Evolutionary conservation across 2,113 vertebrate species (phyloP).

Genomic region (Cyprinodon tularosa): DNA sequence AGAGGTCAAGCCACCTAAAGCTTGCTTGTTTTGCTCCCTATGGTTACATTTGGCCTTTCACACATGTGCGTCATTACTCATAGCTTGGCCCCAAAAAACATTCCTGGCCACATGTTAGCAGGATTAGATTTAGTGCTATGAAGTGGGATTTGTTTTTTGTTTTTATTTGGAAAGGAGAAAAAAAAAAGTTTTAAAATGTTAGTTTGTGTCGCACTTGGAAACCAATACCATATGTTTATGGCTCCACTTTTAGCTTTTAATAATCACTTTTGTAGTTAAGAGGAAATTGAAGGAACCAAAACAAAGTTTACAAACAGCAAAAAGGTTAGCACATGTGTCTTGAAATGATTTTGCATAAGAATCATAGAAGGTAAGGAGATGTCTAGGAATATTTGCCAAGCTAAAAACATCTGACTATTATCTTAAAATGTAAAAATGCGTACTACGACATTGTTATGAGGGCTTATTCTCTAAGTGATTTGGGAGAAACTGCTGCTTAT

Average conservation of each 20-base stretch:
- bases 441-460: background rate
- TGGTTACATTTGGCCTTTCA: slow-evolving; percentile 62
- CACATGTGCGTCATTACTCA: slow-evolving; percentile 72
- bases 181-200: slow-evolving; percentile 51
- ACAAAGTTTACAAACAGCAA: slow-evolving; percentile 67
- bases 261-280: slow-evolving; percentile 72
- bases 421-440: background rate
- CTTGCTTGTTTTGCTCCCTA: slow-evolving; percentile 56
- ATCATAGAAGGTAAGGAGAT: slow-evolving; percentile 12
- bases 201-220: slow-evolving; percentile 64
- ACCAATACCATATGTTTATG: slow-evolving; percentile 74
- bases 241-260: slow-evolving; percentile 76
- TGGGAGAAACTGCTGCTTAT: background rate
- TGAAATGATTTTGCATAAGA: slow-evolving; percentile 65
- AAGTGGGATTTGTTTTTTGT: slow-evolving; percentile 54
- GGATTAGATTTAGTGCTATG: slow-evolving; percentile 65
- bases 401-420: background rate
- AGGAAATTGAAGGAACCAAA: slow-evolving; percentile 58
- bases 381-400: background rate
- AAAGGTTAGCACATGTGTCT: slow-evolving; percentile 47
- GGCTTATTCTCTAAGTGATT: background rate
- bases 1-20: slow-evolving; percentile 69
- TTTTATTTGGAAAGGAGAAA: slow-evolving; percentile 14
- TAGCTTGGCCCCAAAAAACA: slow-evolving; percentile 57
- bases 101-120: slow-evolving; percentile 63